Percentiles rank a stretch among this genome's conserved stretches.
Evolutionary conservation across 2,888 invertebrate genomes (phyloP).

Genomic region (Mactromeris polynyma): DNA sequence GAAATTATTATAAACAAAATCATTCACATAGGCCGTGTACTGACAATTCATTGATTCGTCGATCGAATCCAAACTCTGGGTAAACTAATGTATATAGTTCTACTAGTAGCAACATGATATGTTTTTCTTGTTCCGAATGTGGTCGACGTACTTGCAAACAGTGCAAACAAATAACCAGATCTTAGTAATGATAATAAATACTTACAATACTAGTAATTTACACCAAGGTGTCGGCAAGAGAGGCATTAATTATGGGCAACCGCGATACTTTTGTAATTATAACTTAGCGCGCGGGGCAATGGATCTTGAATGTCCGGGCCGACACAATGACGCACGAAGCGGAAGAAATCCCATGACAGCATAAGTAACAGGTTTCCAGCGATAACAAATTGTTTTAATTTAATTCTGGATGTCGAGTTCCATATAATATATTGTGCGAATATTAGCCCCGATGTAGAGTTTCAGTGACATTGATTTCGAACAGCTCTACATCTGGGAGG

Average conservation of each 20-base stretch:
- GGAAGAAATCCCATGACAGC: background rate
- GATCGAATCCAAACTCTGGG: no score
- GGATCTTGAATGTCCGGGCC: conserved; percentile 10
- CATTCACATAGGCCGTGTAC: background rate
- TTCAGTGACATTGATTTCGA: background rate
- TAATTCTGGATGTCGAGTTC: background rate
- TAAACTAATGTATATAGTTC: background rate
- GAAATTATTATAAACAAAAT: background rate
- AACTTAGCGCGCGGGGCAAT: background rate
- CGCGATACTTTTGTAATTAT: conserved; percentile 19
- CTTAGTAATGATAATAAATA: background rate
- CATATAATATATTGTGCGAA: background rate
- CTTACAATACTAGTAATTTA: conserved; percentile 1
- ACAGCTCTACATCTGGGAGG: background rate
- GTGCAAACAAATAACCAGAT: background rate
- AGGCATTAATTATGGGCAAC: conserved; percentile 15
- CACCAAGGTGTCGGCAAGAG: background rate
- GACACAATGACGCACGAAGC: conserved; percentile 16
- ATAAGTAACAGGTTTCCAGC: conserved; percentile 29
- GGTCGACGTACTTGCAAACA: background rate
- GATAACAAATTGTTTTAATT: conserved; percentile 42
- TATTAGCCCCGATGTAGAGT: background rate
- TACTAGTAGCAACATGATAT: background rate
- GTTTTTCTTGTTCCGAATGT: background rate
- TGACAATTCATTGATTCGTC: background rate